phyloP scores from a whole-genome alignment of 2,797 vertebrate species.

The Pampus argenteus region DNA sequence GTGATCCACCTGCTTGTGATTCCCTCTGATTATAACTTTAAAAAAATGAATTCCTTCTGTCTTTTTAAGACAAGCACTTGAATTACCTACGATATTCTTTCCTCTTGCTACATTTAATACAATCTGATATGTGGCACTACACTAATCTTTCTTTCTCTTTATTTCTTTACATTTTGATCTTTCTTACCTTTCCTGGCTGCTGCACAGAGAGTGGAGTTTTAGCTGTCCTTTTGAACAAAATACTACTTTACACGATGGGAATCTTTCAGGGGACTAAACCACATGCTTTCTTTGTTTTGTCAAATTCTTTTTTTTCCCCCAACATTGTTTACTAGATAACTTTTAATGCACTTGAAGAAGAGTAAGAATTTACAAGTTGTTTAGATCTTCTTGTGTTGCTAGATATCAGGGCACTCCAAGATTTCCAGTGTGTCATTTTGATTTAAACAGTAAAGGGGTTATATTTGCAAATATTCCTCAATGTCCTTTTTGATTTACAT shows the following conservation, averaged over 20 bases:
- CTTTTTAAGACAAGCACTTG: conserved; percentile 23
- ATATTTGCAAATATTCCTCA: background rate
- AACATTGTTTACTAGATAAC: conserved; percentile 51
- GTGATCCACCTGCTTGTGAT: conserved; percentile 50
- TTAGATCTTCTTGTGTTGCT: conserved; percentile 56
- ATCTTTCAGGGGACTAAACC: conserved; percentile 60
- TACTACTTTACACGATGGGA: conserved; percentile 24
- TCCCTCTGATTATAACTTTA: conserved; percentile 26
- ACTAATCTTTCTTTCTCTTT: background rate
- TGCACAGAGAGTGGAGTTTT: conserved; percentile 20
- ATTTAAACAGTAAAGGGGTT: background rate
- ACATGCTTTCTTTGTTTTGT: conserved; percentile 55
- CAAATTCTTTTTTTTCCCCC: conserved; percentile 10
- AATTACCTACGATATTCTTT: conserved; percentile 1
- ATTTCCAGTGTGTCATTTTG: conserved; percentile 44
- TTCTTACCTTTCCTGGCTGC: conserved; percentile 9
- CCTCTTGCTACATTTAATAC: conserved; percentile 12
- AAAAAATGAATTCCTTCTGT: conserved; percentile 42
- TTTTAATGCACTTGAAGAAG: conserved; percentile 70
- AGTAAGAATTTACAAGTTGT: conserved; percentile 41
- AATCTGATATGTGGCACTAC: conserved; percentile 4
- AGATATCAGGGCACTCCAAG: conserved; percentile 31
- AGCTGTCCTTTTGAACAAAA: conserved; percentile 34
- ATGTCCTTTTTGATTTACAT: background rate
- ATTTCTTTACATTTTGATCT: conserved; percentile 5